A percentile compares a stretch with the other conserved stretches of the same genome.
Conservation (phyloP, 1,140 invertebrate species). For the Zaprionus vittiger region DNA sequence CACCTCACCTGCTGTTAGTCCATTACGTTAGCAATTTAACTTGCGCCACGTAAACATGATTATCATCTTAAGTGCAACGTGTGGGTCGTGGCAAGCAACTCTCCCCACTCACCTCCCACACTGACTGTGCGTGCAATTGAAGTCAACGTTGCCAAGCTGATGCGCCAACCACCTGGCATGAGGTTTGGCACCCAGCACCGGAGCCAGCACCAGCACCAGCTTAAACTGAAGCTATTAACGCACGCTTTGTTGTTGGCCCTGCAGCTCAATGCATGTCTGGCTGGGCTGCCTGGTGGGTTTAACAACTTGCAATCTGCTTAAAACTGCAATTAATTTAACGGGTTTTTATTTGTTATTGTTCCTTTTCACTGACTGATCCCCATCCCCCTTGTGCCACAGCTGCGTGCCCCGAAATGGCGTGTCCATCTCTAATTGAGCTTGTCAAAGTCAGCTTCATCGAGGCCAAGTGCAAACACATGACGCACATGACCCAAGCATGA, state of each 20-base stretch:
- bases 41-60: constrained; percentile 82
- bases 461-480: constrained; percentile 22
- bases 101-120: not conserved
- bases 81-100: constrained; percentile 29
- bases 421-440: constrained; percentile 71
- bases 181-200: constrained; percentile 12
- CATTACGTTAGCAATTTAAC: constrained; percentile 82
- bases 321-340: constrained; percentile 78
- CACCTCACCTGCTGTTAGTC: constrained; percentile 76
- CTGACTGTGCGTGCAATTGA: constrained; percentile 58
- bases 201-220: constrained; percentile 6
- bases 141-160: constrained; percentile 33
- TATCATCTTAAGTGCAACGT: constrained; percentile 80
- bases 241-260: constrained; percentile 50
- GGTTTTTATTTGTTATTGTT: constrained; percentile 62
- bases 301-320: constrained; percentile 78
- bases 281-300: constrained; percentile 44
- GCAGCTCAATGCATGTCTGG: not conserved
- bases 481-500: constrained; percentile 25
- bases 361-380: constrained; percentile 35
- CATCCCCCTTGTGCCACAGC: too few relatives aligned
- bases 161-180: constrained; percentile 5
- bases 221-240: constrained; percentile 58
- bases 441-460: constrained; percentile 53
- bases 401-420: constrained; percentile 9